Evolutionary conservation across 1,140 invertebrate species (phyloP), one percentile per base, ranked within the genome.

Genomic region (Bombus breviceps): DNA sequence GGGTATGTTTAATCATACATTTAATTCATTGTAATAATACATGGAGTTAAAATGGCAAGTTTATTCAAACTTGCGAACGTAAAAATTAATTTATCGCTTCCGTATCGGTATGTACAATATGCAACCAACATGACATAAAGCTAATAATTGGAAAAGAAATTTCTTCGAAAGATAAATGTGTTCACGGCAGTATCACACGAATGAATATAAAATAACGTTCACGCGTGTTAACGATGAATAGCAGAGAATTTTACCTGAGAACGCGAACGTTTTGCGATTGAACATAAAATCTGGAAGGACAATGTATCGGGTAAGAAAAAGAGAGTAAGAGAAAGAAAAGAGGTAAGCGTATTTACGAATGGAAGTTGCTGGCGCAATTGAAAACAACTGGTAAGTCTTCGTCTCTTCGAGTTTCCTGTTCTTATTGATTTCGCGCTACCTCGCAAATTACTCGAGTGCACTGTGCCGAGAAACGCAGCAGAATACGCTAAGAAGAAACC

Each of bases 401-500:
- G 80, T 64, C 69, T 43, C 53, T 41, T 74, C 53, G 69, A 64
- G 80, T 82, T 82, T 75, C 81, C 59, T 3, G 39, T 75, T 82
- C 81, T 75, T 82, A 82, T 82, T 82, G 81, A 82, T 82, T 82
- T 82, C 81, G 71, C 57, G 53, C 53, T 64, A 62, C 41, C 71
- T 41, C 53, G 81, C 81, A 82, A 82, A 82, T 82, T 82, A 82
- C 81, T 73, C n/a, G 47, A 75, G 81, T n/a, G 71, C 53, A 64
- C 69, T 34, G 69, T 75, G 34, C 57, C 71, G 81, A 47, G 39
- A 64, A 75, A 22, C 71, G 72, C 47, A 62, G 47, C 39, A 25
- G 81, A 75, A 64, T 75, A 82, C 62, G 39, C 41, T 75, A 75
- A 82, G 71, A 82, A 82, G 57, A 82, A 75, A 82, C 81, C 71